Percentiles rank a stretch among this genome's conserved stretches.
Evolutionary conservation across 2,797 vertebrate genomes (phyloP).

Genomic region (Meda fulgida): DNA sequence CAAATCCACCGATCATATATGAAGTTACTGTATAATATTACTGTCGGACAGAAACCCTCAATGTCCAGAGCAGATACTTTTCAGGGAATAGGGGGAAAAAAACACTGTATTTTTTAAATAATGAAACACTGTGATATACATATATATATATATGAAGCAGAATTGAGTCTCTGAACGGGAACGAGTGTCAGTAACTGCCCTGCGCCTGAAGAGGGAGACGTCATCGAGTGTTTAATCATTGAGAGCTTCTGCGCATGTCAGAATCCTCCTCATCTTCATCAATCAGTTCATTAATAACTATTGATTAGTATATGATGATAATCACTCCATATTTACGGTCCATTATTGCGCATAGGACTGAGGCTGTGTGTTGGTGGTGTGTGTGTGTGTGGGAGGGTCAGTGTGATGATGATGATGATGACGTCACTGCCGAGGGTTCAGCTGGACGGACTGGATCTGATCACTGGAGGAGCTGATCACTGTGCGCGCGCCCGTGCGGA

Average conservation of each 20-base stretch:
- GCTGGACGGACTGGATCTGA: background rate
- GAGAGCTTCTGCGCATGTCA: background rate
- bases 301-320: background rate
- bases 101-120: background rate
- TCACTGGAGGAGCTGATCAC: background rate
- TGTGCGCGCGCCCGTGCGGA: background rate
- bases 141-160: background rate
- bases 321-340: background rate
- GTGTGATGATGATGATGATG: background rate
- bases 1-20: background rate
- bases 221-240: background rate
- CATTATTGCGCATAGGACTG: no score
- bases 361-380: background rate
- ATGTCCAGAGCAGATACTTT: no score
- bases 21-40: no score
- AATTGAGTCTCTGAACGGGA: no score
- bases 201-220: slow-evolving; percentile 1
- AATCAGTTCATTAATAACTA: no score
- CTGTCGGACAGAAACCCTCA: no score
- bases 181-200: background rate
- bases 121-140: no score
- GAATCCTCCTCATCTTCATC: background rate
- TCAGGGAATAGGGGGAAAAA: no score
- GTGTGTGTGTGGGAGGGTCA: slow-evolving; percentile 16
- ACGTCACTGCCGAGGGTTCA: slow-evolving; percentile 17